phyloP scores from a whole-genome alignment of 1,140 invertebrate genomes.

The Dinoponera quadriceps region DNA sequence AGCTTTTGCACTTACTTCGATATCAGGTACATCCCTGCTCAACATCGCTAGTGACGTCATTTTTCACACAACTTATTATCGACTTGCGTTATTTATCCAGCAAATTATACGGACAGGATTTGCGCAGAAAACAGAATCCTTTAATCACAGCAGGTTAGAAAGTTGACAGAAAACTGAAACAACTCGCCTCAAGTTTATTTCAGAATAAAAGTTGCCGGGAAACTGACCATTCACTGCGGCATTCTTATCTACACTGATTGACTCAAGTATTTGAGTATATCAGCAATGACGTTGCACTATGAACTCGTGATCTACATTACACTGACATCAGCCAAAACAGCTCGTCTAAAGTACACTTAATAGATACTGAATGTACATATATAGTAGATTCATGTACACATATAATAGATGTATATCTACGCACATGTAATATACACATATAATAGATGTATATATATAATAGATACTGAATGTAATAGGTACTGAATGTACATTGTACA shows the following conservation, averaged over 20 bases:
- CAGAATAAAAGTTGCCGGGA: not conserved
- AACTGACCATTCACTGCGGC: not conserved
- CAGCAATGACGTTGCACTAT: not conserved
- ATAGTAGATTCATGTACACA: no score
- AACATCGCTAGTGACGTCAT: conserved; percentile 78
- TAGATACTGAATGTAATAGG: no score
- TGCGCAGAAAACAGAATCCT: conserved; percentile 27
- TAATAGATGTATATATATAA: no score
- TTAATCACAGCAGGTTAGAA: not conserved
- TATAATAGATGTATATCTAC: no score
- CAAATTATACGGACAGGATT: not conserved
- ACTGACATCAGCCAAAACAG: no score
- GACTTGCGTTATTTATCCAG: no score
- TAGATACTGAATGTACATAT: no score
- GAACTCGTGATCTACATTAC: no score
- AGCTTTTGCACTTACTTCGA: conserved; percentile 87
- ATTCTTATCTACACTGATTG: not conserved
- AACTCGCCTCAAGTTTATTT: conserved; percentile 70
- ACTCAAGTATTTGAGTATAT: not conserved
- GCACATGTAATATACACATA: no score
- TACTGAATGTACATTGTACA: no score
- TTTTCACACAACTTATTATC: not conserved
- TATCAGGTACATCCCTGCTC: conserved; percentile 89
- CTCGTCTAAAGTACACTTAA: no score
- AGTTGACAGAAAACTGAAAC: conserved; percentile 69